phyloP scores from a whole-genome alignment of 30 jellyfish, hydroid and myxozoan species.

The Hydractinia echinata region DNA sequence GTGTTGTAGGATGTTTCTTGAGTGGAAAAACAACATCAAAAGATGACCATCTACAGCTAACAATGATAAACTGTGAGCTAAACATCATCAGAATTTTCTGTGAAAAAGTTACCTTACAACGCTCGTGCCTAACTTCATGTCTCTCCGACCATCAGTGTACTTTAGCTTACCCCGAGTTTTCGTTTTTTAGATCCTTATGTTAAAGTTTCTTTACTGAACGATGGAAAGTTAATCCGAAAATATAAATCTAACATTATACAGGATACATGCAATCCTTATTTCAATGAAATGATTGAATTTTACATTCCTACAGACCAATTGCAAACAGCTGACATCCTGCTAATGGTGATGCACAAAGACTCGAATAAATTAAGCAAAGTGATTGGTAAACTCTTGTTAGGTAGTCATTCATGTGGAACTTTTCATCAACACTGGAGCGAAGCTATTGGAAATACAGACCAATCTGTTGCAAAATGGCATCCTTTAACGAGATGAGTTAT shows the following conservation, averaged over 20 bases:
- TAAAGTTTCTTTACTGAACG: conserved; percentile 27
- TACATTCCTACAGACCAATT: conserved; percentile 32
- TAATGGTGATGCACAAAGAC: conserved; percentile 24
- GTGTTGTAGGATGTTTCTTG: too few relatives aligned
- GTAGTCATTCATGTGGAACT: conserved; percentile 25
- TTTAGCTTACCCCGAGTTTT: not conserved
- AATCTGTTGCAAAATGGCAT: conserved; percentile 36
- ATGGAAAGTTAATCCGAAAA: conserved; percentile 33
- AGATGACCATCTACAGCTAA: too few relatives aligned
- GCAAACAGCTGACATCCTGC: conserved; percentile 15
- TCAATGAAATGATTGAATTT: conserved; percentile 49
- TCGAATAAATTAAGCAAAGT: not conserved
- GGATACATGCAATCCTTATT: conserved; percentile 30
- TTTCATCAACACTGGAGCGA: conserved; percentile 27
- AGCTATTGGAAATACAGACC: conserved; percentile 21
- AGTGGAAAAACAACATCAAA: too few relatives aligned
- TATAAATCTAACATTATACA: not conserved
- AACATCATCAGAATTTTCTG: too few relatives aligned
- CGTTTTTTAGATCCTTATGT: conserved; percentile 39
- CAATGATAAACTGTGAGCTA: too few relatives aligned
- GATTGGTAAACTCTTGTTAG: conserved; percentile 38
- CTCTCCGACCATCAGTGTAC: too few relatives aligned
- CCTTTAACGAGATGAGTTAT: conserved; percentile 12
- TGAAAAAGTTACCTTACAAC: too few relatives aligned
- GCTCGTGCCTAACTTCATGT: too few relatives aligned